phyloP scores from a whole-genome alignment of 2,797 vertebrate genomes.

The Iguana delicatissima region DNA sequence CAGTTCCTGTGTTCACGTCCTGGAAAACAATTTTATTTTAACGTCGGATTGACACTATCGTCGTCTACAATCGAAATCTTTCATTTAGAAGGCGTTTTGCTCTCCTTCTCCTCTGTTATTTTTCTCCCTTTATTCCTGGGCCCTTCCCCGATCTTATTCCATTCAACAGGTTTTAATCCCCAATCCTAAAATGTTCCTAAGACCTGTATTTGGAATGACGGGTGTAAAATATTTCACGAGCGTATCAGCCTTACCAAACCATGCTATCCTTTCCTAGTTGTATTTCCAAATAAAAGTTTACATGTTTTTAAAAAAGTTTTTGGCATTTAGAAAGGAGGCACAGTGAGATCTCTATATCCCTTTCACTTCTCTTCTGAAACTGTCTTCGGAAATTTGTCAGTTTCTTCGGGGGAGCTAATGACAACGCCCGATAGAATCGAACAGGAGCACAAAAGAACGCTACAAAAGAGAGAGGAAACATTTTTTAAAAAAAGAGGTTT shows the following conservation, averaged over 20 bases:
- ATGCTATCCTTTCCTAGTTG: neutral
- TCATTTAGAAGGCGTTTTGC: neutral
- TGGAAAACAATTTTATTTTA: neutral
- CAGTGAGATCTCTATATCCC: too few relatives aligned
- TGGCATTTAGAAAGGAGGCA: neutral
- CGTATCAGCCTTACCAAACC: too few relatives aligned
- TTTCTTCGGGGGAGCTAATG: too few relatives aligned
- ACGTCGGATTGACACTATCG: neutral
- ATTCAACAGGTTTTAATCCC: neutral
- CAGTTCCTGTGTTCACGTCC: neutral
- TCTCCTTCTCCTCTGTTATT: neutral
- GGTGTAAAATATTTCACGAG: neutral
- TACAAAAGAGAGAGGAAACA: neutral
- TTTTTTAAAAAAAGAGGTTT: fast-evolving
- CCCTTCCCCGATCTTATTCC: too few relatives aligned
- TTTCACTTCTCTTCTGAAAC: too few relatives aligned
- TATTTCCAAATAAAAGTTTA: neutral
- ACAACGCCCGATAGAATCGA: neutral
- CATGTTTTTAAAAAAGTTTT: too few relatives aligned
- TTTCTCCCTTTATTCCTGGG: neutral
- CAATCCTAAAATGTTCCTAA: neutral
- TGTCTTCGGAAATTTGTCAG: neutral
- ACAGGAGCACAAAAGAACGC: neutral
- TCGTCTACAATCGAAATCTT: neutral
- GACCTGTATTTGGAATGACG: neutral